A percentile compares a stretch with the other conserved stretches of the same genome.
phyloP scores from a whole-genome alignment of 1,140 invertebrate species.

The Saxidomus purpurata region DNA sequence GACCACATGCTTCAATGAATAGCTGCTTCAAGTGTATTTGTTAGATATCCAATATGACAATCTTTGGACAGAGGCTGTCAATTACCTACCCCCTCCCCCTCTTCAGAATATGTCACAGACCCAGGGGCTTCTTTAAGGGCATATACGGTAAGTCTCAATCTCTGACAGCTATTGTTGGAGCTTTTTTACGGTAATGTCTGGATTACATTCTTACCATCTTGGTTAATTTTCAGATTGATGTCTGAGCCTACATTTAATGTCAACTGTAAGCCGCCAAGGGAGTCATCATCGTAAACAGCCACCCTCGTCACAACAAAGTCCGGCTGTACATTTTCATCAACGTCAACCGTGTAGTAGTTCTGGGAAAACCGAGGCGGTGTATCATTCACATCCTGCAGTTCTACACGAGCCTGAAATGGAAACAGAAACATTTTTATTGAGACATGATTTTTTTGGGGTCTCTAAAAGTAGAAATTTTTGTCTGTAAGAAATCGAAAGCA shows the following conservation, averaged over 20 bases:
- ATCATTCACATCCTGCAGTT: constrained; percentile 83
- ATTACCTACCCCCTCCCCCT: too few species aligned
- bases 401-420: constrained; percentile 86
- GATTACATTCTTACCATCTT: constrained; percentile 69
- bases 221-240: constrained; percentile 69
- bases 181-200: too few species aligned
- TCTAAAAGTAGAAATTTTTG: background rate
- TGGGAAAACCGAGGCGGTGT: constrained; percentile 82
- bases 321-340: constrained; percentile 71
- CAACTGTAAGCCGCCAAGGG: constrained; percentile 69
- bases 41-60: too few species aligned
- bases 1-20: too few species aligned
- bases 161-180: too few species aligned
- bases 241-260: constrained; percentile 69
- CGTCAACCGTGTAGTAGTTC: constrained; percentile 72
- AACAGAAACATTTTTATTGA: background rate
- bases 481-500: background rate
- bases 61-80: too few species aligned
- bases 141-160: too few species aligned
- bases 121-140: too few species aligned
- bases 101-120: too few species aligned
- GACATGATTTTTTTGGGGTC: too few species aligned
- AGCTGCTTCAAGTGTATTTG: too few species aligned
- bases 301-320: constrained; percentile 66
- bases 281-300: constrained; percentile 75